phyloP scores from a whole-genome alignment of 2,797 vertebrate species.

The Rhinella marina region DNA sequence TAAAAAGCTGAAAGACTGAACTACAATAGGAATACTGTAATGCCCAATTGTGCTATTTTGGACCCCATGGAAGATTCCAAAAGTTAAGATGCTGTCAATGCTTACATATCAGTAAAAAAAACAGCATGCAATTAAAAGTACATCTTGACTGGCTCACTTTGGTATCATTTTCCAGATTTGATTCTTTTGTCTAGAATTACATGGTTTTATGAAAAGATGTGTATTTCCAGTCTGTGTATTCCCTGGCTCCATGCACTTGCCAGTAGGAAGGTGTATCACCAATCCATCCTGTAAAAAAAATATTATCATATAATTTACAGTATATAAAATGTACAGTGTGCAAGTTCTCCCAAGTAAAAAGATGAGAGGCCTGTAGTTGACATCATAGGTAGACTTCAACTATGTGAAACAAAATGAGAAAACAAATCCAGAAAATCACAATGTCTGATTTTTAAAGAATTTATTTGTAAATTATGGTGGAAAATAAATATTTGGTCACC shows the following conservation, averaged over 20 bases:
- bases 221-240: conserved; percentile 69
- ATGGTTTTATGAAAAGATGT: conserved; percentile 72
- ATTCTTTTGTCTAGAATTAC: conserved; percentile 75
- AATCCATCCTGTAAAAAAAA: conserved; percentile 74
- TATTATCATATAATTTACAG: background rate
- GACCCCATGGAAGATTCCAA: background rate
- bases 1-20: no score
- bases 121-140: background rate
- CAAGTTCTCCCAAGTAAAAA: no score
- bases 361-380: no score
- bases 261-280: conserved; percentile 81
- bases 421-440: no score
- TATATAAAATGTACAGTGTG: background rate
- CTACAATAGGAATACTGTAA: background rate
- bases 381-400: no score
- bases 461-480: no score
- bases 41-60: background rate
- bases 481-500: no score
- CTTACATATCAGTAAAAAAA: background rate
- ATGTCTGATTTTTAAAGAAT: no score
- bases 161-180: conserved; percentile 78
- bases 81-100: no score
- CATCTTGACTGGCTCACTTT: conserved; percentile 2
- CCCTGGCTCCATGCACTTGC: conserved; percentile 84
- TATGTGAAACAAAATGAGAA: no score